A percentile compares a stretch with the other conserved stretches of the same genome.
Evolutionary conservation across 2,113 vertebrate genomes (phyloP).

Genomic region (Perca schrenkii): DNA sequence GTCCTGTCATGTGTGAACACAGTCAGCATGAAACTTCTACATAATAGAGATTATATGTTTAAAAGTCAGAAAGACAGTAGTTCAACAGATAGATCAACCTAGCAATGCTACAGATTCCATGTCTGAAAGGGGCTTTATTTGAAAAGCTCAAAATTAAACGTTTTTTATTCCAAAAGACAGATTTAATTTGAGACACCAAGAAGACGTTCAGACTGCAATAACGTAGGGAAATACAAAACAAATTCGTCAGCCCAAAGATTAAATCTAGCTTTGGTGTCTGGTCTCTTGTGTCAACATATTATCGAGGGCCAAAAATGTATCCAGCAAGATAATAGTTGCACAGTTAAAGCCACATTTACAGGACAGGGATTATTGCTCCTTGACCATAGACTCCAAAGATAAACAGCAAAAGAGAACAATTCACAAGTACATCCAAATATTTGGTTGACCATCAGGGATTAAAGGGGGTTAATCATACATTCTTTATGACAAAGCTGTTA

Average conservation of each 20-base stretch:
- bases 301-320: background rate
- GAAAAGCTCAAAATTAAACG: background rate
- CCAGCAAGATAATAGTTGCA: background rate
- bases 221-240: slow-evolving; percentile 9
- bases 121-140: background rate
- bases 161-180: background rate
- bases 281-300: slow-evolving; percentile 6
- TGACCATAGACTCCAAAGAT: slow-evolving; percentile 17
- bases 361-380: slow-evolving; percentile 5
- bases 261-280: background rate
- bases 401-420: slow-evolving; percentile 14
- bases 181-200: background rate
- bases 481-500: background rate
- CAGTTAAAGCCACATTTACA: slow-evolving; percentile 7
- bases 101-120: background rate
- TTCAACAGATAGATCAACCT: background rate
- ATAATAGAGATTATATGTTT: background rate
- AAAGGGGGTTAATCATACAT: background rate
- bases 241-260: slow-evolving; percentile 11
- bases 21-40: background rate
- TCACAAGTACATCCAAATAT: slow-evolving; percentile 14
- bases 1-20: background rate
- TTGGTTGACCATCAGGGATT: background rate
- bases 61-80: background rate
- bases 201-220: background rate